phyloP scores from a whole-genome alignment of 2,888 invertebrate species.

The Anodontia alba region DNA sequence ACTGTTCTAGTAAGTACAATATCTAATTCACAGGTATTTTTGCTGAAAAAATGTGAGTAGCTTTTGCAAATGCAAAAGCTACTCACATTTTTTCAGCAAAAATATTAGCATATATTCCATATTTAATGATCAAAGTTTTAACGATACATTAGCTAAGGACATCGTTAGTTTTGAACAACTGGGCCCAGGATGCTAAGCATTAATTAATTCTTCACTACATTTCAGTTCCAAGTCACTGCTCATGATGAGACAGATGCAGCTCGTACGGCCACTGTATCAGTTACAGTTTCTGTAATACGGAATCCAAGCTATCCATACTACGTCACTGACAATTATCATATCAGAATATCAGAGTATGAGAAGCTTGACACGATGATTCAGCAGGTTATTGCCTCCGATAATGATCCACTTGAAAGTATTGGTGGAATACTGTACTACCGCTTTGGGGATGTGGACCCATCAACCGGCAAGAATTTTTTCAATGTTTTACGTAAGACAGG shows the following conservation, averaged over 20 bases:
- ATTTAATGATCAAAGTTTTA: no score
- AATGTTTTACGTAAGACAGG: constrained; percentile 64
- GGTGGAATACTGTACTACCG: constrained; percentile 58
- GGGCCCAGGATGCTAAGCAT: no score
- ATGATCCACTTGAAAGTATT: constrained; percentile 52
- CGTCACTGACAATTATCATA: constrained; percentile 34
- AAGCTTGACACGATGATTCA: background rate
- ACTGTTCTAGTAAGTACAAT: no score
- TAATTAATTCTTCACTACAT: background rate
- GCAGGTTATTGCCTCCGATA: constrained; percentile 59
- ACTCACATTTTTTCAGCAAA: no score
- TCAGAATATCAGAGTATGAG: constrained; percentile 65
- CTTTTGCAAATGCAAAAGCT: no score
- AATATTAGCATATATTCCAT: no score
- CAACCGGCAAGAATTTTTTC: constrained; percentile 56
- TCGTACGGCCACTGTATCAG: constrained; percentile 50
- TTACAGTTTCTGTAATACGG: constrained; percentile 65
- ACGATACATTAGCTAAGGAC: no score
- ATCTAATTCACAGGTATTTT: no score
- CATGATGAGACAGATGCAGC: constrained; percentile 55
- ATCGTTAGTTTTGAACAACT: no score
- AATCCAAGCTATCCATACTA: constrained; percentile 70
- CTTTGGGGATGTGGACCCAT: constrained; percentile 17
- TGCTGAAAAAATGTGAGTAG: no score
- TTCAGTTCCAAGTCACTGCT: constrained; percentile 64